Percentiles rank a stretch among this genome's conserved stretches.
Conservation (phyloP, 2,888 invertebrate species). For the Temnothorax rugatulus region DNA sequence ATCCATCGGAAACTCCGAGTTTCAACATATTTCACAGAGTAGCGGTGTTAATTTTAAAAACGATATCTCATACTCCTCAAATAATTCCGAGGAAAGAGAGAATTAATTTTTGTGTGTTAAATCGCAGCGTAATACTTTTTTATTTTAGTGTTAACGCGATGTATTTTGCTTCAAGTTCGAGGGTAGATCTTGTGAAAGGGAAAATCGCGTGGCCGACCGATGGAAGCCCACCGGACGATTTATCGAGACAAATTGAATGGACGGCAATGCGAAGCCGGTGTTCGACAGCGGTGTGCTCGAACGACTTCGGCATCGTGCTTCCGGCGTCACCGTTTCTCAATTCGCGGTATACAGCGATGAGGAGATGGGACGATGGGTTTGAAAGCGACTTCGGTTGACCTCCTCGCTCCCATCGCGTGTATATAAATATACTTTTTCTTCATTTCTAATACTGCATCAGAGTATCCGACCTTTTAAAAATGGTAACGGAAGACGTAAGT, state of each 20-base stretch:
- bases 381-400: slow-evolving; percentile 22
- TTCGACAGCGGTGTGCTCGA: slow-evolving; percentile 23
- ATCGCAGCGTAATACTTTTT: not conserved
- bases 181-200: not conserved
- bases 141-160: not conserved
- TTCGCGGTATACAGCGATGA: slow-evolving; percentile 15
- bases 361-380: not conserved
- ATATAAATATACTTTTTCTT: slow-evolving; percentile 23
- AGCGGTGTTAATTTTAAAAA: not conserved
- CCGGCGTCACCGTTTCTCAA: slow-evolving; percentile 40
- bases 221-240: slow-evolving; percentile 46
- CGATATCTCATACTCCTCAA: not conserved
- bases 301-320: slow-evolving; percentile 34
- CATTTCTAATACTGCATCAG: slow-evolving; percentile 11
- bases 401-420: slow-evolving; percentile 2
- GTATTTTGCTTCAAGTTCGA: not conserved
- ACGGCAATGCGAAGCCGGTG: slow-evolving; percentile 26
- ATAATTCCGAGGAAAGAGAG: not conserved
- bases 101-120: not conserved
- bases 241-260: slow-evolving; percentile 54
- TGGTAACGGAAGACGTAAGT: not conserved
- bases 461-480: not conserved
- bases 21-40: not conserved
- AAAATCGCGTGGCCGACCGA: slow-evolving; percentile 19
- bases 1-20: not conserved